Base-by-base conservation (phyloP, 2,888 invertebrate genomes). In the Pseudoips prasinana region DNA sequence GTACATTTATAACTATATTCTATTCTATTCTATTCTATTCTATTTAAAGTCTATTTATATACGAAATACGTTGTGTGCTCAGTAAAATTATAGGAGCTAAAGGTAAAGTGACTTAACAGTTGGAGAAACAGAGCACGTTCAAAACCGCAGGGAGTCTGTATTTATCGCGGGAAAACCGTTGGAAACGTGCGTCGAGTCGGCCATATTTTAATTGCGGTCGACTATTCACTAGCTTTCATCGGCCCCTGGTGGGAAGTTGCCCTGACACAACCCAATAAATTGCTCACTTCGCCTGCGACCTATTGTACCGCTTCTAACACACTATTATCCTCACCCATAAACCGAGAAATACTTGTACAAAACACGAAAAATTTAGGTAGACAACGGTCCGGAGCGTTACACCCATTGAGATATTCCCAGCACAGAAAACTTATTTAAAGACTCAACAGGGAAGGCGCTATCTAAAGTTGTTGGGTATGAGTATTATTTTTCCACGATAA, bases 161-260 rank as follows among this genome's bases (percentile, higher is more conserved):
- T 57, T 54, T 57, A 57, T 42, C 39, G 30, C 18, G 25, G 10
- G 25, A 24, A 48, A 29, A 33, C 32, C 39, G 49, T 39, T 39
- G 38, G 46, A 29, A 29, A 47, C 30, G 41, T 25, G 31, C 26
- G 41, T 36, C 38, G 33, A 29, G 46, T 17, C 44, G 36, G 40
- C 41, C 37, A 43, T 56, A 58, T 59, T 59, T 56, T 57, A 57
- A 59, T 59, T 45, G 46, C 42, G 45, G 58, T 43, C 36, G 39
- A 32, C 51, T 49, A 55, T 56, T 46, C 39, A 43, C 39, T 46
- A 41, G 50, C 40, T 48, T 42, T 42, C 46, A 55, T 49, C 46
- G 32, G 37, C 32, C 56, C 44, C 44, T 29, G 38, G 59, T 32
- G 59, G 37, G 42, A 39, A 46, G 49, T 44, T 36, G 37, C 31